Percentiles rank a stretch among this genome's conserved stretches.
Evolutionary conservation across 2,113 vertebrate genomes (phyloP).

Genomic region (Atrichornis clamosus): DNA sequence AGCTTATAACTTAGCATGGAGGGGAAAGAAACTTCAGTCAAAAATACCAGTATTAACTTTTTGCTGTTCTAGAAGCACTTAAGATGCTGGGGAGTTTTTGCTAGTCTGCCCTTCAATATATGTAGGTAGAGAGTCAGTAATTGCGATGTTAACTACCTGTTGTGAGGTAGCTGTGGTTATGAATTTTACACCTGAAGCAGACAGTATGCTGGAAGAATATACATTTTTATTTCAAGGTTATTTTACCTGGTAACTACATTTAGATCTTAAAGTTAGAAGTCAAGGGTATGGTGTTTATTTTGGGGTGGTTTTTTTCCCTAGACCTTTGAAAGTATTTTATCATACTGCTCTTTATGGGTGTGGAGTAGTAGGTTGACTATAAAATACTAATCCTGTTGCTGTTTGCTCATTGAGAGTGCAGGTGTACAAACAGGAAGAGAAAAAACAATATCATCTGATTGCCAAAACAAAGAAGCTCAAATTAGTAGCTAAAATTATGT

Average conservation of each 20-base stretch:
- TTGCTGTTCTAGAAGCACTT: neutral
- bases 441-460: constrained; percentile 21
- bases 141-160: neutral
- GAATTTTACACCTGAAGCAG: neutral
- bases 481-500: constrained; percentile 51
- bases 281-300: neutral
- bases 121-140: neutral
- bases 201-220: neutral
- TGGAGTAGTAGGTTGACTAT: neutral
- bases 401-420: neutral
- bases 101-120: neutral
- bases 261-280: neutral
- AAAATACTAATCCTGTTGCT: neutral
- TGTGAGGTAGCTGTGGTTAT: neutral
- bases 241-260: neutral
- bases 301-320: neutral
- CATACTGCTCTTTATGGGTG: neutral
- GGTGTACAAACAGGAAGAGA: constrained; percentile 62
- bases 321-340: neutral
- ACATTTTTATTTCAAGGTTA: neutral
- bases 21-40: neutral
- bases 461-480: constrained; percentile 1
- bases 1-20: neutral
- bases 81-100: neutral
- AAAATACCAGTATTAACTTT: constrained; percentile 31